phyloP scores from a whole-genome alignment of 2,888 invertebrate species.

The Frankliniella fusca region DNA sequence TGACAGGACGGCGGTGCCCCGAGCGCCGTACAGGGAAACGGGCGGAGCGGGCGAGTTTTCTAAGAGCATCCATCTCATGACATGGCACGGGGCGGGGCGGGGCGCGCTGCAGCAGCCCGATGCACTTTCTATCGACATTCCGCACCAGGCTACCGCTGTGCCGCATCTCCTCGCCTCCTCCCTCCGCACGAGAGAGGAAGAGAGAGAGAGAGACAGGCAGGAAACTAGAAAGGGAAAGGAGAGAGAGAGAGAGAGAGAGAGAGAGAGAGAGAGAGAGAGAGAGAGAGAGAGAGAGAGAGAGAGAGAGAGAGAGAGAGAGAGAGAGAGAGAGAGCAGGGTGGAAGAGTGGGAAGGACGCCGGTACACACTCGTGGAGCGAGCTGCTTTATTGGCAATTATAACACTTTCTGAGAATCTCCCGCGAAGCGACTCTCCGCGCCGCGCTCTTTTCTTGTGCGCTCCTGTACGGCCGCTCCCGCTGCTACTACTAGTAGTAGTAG shows the following conservation, averaged over 20 bases:
- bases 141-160: neutral
- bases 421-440: neutral
- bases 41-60: conserved; percentile 3
- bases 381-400: conserved; percentile 19
- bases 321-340: no score
- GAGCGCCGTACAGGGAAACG: neutral
- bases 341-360: neutral
- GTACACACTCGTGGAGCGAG: neutral
- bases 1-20: no score
- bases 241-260: neutral
- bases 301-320: neutral
- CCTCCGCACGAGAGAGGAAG: neutral
- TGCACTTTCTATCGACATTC: conserved; percentile 22
- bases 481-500: no score
- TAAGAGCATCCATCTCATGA: neutral
- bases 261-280: neutral
- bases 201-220: neutral
- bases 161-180: neutral
- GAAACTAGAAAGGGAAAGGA: neutral
- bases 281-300: neutral
- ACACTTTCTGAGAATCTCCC: conserved; percentile 17
- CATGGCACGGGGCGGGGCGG: neutral
- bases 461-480: no score
- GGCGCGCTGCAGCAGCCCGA: neutral
- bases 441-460: conserved; percentile 2